Conservation (phyloP, 2,888 invertebrate species). For the Ryuthela nishihirai region DNA sequence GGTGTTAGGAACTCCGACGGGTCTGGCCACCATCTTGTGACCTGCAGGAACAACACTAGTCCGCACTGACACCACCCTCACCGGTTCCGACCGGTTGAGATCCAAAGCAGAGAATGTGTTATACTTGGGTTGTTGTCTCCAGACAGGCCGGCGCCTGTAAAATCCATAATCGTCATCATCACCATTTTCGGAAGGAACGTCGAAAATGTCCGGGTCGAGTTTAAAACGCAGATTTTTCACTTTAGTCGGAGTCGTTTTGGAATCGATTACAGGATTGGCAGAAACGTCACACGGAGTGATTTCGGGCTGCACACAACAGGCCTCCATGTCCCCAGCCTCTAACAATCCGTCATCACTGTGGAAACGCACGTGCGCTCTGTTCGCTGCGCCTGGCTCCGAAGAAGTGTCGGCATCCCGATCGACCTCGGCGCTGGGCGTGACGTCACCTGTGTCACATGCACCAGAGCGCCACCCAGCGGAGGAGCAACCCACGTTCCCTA, state of each 20-base stretch:
- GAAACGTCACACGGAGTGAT: too few relatives aligned
- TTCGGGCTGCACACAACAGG: too few relatives aligned
- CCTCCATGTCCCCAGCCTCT: too few relatives aligned
- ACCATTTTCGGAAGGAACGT: slow-evolving; percentile 32
- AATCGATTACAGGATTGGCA: too few relatives aligned
- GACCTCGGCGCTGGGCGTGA: too few relatives aligned
- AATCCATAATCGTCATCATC: slow-evolving; percentile 8
- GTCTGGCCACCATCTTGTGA: slow-evolving; percentile 30
- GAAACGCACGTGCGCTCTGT: too few relatives aligned
- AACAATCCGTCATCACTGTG: too few relatives aligned
- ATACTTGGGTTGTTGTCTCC: slow-evolving; percentile 13
- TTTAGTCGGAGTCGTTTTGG: slow-evolving; percentile 34
- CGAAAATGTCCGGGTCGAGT: slow-evolving; percentile 33
- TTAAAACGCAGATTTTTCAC: slow-evolving; percentile 33
- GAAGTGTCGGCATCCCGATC: too few relatives aligned
- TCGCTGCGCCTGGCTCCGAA: too few relatives aligned
- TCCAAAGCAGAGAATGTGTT: slow-evolving; percentile 14
- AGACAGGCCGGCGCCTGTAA: neutral
- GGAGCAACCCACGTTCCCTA: too few relatives aligned
- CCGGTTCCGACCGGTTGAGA: slow-evolving; percentile 12
- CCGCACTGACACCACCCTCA: slow-evolving; percentile 25
- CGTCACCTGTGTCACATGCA: too few relatives aligned
- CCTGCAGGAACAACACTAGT: slow-evolving; percentile 33
- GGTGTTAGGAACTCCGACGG: slow-evolving; percentile 1
- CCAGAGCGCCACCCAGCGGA: too few relatives aligned